phyloP scores from a whole-genome alignment of 2,797 vertebrate species.

The Cynodonichthys magdalenae region DNA sequence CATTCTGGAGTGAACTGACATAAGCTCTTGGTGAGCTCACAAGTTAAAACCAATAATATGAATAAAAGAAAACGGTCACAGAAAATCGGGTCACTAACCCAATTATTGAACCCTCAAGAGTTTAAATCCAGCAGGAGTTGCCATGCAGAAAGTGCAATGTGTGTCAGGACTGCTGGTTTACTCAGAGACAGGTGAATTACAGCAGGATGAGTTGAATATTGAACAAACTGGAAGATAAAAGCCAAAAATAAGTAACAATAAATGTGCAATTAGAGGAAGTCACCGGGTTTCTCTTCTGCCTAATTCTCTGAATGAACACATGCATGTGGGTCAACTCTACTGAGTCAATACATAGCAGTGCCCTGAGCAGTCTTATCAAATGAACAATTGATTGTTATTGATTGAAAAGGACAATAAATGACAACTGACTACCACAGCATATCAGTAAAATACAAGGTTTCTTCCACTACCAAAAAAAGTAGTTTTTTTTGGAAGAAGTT shows the following conservation, averaged over 20 bases:
- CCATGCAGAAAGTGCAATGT: slow-evolving; percentile 28
- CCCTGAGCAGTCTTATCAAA: slow-evolving; percentile 40
- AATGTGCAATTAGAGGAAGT: slow-evolving; percentile 1
- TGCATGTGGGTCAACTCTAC: slow-evolving; percentile 55
- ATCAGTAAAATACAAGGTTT: neutral
- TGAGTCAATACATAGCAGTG: slow-evolving; percentile 33
- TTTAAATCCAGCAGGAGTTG: slow-evolving; percentile 22
- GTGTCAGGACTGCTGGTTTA: slow-evolving; percentile 14
- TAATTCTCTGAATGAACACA: slow-evolving; percentile 3
- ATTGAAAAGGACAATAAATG: slow-evolving; percentile 33
- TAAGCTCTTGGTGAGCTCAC: slow-evolving; percentile 33
- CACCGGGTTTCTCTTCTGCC: slow-evolving; percentile 3
- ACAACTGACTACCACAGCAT: slow-evolving; percentile 28
- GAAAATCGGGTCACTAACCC: slow-evolving; percentile 68
- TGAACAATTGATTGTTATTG: slow-evolving; percentile 38
- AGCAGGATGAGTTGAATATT: neutral
- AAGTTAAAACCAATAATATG: slow-evolving; percentile 43
- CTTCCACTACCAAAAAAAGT: neutral
- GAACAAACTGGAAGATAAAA: slow-evolving; percentile 2
- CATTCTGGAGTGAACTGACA: slow-evolving; percentile 21
- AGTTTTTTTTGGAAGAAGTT: neutral
- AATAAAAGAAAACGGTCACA: slow-evolving; percentile 44
- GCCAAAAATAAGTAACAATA: slow-evolving; percentile 21
- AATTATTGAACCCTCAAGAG: slow-evolving; percentile 44
- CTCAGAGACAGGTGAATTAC: slow-evolving; percentile 7